phyloP scores from a whole-genome alignment of 1,140 invertebrate genomes.

The Cyrtorhinus lividipennis region DNA sequence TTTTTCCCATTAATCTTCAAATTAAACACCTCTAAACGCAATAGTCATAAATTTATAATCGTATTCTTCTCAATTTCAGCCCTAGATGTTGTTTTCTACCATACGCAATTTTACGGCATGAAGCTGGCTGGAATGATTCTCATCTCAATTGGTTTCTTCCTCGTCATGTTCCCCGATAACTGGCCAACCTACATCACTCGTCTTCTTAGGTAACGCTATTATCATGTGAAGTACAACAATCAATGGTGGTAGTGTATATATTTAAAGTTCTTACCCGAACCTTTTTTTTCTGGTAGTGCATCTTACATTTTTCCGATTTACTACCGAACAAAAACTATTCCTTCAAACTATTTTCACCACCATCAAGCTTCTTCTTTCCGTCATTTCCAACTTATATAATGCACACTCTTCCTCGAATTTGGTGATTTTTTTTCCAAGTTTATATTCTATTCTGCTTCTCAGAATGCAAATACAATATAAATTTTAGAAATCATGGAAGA shows the following conservation, averaged over 20 bases:
- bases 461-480: neutral
- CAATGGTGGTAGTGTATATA: constrained; percentile 8
- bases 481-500: neutral
- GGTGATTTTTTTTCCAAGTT: constrained; percentile 1
- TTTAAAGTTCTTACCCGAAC: neutral
- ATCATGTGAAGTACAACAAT: constrained; percentile 1
- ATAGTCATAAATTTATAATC: too few relatives aligned
- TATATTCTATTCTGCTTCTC: neutral
- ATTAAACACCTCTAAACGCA: neutral
- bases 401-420: neutral
- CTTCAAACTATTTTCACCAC: constrained; percentile 9
- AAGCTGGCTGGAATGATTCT: constrained; percentile 83
- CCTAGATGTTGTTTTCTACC: constrained; percentile 70
- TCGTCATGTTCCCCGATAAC: constrained; percentile 88
- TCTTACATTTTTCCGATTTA: constrained; percentile 2
- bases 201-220: constrained; percentile 55
- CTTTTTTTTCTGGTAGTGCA: constrained; percentile 8
- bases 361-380: neutral
- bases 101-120: constrained; percentile 78
- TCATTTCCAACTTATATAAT: neutral
- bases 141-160: constrained; percentile 77
- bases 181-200: constrained; percentile 88
- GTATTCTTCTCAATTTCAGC: too few relatives aligned
- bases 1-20: too few relatives aligned
- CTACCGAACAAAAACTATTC: neutral